A percentile compares a stretch with the other conserved stretches of the same genome.
Evolutionary conservation across 2,888 invertebrate species (phyloP).

Genomic region (Eumerus sabulonum): DNA sequence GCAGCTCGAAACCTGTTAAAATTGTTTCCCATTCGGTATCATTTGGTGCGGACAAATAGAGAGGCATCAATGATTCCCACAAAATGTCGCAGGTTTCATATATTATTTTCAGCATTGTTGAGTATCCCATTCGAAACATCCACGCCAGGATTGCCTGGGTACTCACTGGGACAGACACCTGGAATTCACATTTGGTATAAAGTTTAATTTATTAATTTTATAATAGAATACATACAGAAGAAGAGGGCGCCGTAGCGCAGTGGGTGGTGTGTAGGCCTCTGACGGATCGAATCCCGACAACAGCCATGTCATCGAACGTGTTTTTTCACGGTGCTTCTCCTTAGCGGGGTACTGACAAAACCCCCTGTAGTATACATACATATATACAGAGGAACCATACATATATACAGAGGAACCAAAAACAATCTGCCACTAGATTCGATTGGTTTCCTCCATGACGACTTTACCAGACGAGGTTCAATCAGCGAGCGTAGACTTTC

Average conservation of each 20-base stretch:
- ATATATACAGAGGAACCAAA: constrained; percentile 1
- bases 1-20: not conserved
- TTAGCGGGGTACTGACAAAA: no score
- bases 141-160: constrained; percentile 16
- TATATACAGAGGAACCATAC: no score
- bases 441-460: no score
- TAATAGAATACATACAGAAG: not conserved
- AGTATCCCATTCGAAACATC: constrained; percentile 15
- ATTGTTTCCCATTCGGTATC: constrained; percentile 2
- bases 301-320: no score
- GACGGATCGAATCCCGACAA: no score
- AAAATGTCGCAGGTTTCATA: constrained; percentile 24
- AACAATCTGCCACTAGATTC: not conserved
- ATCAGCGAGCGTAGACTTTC: not conserved
- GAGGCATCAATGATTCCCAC: constrained; percentile 7
- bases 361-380: no score
- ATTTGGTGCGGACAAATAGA: constrained; percentile 10
- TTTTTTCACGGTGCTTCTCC: no score
- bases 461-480: not conserved
- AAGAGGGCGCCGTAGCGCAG: no score
- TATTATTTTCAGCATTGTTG: constrained; percentile 18
- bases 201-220: not conserved
- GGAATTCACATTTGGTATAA: not conserved
- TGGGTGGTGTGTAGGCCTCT: no score
- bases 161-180: constrained; percentile 14